Evolutionary conservation across 2,888 invertebrate species (phyloP).

Genomic region (Parelbella ahira): DNA sequence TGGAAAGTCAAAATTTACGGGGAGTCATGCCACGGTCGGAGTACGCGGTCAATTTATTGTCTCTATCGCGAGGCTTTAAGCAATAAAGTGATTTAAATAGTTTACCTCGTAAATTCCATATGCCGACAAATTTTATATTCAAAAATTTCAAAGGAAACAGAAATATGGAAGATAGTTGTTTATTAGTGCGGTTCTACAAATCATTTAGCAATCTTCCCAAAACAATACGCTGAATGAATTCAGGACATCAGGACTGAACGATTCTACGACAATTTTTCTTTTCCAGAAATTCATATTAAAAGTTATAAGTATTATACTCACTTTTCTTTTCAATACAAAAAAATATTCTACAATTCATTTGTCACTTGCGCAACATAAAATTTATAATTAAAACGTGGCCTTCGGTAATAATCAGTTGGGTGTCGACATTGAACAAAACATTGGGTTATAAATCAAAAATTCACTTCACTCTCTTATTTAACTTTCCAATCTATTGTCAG

Average conservation of each 20-base stretch:
- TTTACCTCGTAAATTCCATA: slow-evolving; percentile 38
- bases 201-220: no score
- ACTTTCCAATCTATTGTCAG: neutral
- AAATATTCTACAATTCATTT: no score
- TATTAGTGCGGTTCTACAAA: no score
- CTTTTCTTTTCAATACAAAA: no score
- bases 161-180: neutral
- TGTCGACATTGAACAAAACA: neutral
- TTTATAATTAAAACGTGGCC: neutral
- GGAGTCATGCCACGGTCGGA: slow-evolving; percentile 44
- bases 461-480: neutral
- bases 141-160: neutral
- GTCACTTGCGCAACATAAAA: neutral
- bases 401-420: neutral
- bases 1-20: slow-evolving; percentile 61
- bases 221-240: no score
- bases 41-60: slow-evolving; percentile 51
- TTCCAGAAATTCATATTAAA: no score
- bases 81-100: slow-evolving; percentile 55
- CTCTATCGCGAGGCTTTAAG: slow-evolving; percentile 43
- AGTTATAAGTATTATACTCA: no score
- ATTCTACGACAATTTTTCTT: no score
- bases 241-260: no score
- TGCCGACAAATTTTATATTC: slow-evolving; percentile 4
- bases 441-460: slow-evolving; percentile 1